Base-by-base conservation (phyloP, 2,888 invertebrate species). In the Ichneumoninae sp. region DNA sequence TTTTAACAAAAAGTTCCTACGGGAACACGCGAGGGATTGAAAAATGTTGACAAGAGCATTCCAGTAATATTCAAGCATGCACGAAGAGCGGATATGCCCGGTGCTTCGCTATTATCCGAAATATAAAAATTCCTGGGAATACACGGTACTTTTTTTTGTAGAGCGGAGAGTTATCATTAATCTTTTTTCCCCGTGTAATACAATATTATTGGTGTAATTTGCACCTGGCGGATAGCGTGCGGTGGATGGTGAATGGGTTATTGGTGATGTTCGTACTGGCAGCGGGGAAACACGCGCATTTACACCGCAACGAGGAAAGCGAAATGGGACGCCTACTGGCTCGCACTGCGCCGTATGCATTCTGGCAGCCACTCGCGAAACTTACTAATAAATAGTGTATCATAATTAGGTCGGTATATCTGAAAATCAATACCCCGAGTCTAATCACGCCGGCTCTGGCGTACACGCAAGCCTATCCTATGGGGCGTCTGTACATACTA, bases 361-460 rank as follows among this genome's bases (percentile, higher is more conserved):
- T 19, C 66, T 47, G 33, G 62, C 30, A 68, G 57, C 66, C 47
- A 36, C 26, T n/a, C 54, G 19, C n/a, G 72, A 57, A 66, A 60
- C 74, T 57, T 54, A 70, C 62, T 81, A 76, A 81, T 76, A 71
- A 81, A 76, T 76, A 71, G 40, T 81, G 70, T 44, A 71, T 71
- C 44, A 70, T 81, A 71, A 70, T 81, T 76, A 40, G 70, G 52
- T 44, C 7, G 68, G 22, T 52, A 50, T 71, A 60, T 79, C 69
- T 47, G 66, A 36, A 81, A 84, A 84, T 84, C 84, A 81, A 84
- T 84, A 84, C 70, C 50, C 36, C 36, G 57, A 60, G 70, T 66
- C 81, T 78, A 84, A 81, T 84, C 81, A 75, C 78, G 50, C 50
- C 57, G 50, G 70, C 47, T 78, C 40, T 57, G 47, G 57, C 54